A percentile compares a stretch with the other conserved stretches of the same genome.
These are phyloP conservation scores for Corythaeola cristata DNA, from an alignment of 2,113 vertebrate species.

Conservation along the genomic window DNA sequence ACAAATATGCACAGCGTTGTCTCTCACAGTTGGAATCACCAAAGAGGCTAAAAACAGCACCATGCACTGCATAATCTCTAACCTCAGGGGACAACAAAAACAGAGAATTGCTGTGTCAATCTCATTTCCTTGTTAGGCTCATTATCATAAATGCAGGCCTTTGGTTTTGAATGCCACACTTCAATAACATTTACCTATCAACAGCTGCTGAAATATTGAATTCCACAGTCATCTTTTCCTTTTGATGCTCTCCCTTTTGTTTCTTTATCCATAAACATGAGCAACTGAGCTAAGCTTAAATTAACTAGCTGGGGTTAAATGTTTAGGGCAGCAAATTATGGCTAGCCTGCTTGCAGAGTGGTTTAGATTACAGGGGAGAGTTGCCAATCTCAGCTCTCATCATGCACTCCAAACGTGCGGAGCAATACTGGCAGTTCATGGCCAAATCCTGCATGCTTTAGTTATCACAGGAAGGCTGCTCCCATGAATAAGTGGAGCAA, in stretches of 20 bases:
- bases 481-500: slow-evolving; percentile 34
- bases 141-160: slow-evolving; percentile 74
- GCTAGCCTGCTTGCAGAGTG: slow-evolving; percentile 45
- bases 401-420: slow-evolving; percentile 49
- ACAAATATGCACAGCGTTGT: slow-evolving; percentile 74
- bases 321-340: slow-evolving; percentile 63
- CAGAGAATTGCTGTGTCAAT: slow-evolving; percentile 78
- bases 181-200: slow-evolving; percentile 69
- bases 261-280: slow-evolving; percentile 80
- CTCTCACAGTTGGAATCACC: slow-evolving; percentile 78
- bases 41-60: slow-evolving; percentile 80
- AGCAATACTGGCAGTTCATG: slow-evolving; percentile 44
- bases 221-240: slow-evolving; percentile 75
- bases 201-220: slow-evolving; percentile 73
- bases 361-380: slow-evolving; percentile 62
- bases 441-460: slow-evolving; percentile 40
- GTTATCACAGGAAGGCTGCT: slow-evolving; percentile 4
- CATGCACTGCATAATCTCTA: slow-evolving; percentile 76
- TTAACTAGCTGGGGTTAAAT: slow-evolving; percentile 73
- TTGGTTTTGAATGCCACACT: slow-evolving; percentile 71
- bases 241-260: slow-evolving; percentile 77
- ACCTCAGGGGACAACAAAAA: slow-evolving; percentile 76
- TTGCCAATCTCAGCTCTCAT: slow-evolving; percentile 63
- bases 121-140: slow-evolving; percentile 78
- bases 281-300: slow-evolving; percentile 72